Evolutionary conservation across 2,888 invertebrate species (phyloP), one percentile per base, ranked within the genome.

Genomic region (Heliconius ethilla): DNA sequence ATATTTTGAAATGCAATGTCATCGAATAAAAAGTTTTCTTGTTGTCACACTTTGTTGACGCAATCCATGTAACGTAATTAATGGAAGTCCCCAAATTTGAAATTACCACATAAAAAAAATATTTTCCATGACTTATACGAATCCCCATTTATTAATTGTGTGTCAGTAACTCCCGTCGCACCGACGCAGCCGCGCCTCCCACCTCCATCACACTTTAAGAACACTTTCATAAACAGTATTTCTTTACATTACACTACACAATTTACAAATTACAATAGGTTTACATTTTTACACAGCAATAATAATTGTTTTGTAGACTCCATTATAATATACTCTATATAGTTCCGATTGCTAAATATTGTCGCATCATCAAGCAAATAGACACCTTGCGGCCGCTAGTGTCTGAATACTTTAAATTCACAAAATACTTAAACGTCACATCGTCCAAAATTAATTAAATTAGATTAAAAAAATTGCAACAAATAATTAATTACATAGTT

Each of bases 231-330:
- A 91, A 94, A 93, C 93, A 92, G 92, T 91, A 59, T 91, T 90
- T 86, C 86, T 87, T 89, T 91, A 90, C 91, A 90, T 91, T 92
- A 93, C 89, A 93, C 94, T 94, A 94, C 93, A 93, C 90, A 94
- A 94, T 94, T 94, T 94, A 94, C 92, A 89, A 59, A 90, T 92
- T 84, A 91, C 89, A 88, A 89, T 91, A 92, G 90, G 93, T 93
- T 93, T 93, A 93, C 93, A 93, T 93, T 93, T 94, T 93, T 94
- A 94, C 93, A 94, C 92, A 92, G 92, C 93, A 90, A 92, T 92
- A 90, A 92, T 93, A 92, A 92, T 92, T 90, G 89, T 90, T 92
- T 92, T 92, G 92, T 92, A 92, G 91, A 92, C 91, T 91, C 91
- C 89, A 87, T 90, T 87, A 87, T 89, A 88, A 91, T 91, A 93